These are phyloP conservation scores for Cryptops parisi DNA, from an alignment of 2,888 invertebrate species.

Conservation along the genomic window DNA sequence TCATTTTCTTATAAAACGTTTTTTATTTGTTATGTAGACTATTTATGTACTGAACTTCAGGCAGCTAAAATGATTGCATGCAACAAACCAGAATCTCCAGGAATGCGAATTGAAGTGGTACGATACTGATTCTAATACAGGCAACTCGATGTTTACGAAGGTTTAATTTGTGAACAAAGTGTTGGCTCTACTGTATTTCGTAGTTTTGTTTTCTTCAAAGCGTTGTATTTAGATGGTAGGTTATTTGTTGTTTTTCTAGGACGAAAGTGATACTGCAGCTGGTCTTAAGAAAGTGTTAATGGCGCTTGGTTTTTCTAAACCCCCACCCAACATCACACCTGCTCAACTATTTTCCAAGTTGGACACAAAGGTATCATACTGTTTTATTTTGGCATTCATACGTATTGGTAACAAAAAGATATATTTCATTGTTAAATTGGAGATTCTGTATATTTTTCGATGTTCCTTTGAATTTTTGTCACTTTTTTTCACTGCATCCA, in stretches of 20 bases:
- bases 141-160: too few species aligned
- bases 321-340: constrained; percentile 65
- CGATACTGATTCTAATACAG: too few species aligned
- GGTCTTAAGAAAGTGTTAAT: constrained; percentile 63
- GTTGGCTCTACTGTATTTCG: neutral
- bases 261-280: constrained; percentile 67
- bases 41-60: constrained; percentile 67
- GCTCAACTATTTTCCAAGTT: constrained; percentile 63
- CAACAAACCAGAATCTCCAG: constrained; percentile 43
- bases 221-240: too few species aligned
- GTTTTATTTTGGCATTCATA: too few species aligned
- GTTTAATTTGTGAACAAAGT: neutral
- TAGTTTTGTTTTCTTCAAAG: neutral
- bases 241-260: constrained; percentile 38
- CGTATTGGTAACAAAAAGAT: too few species aligned
- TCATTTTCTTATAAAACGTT: too few species aligned
- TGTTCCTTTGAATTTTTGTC: too few species aligned
- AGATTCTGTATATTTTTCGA: too few species aligned
- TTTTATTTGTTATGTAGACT: constrained; percentile 42
- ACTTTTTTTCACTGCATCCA: too few species aligned
- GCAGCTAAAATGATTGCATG: constrained; percentile 60
- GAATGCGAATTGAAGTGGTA: constrained; percentile 54
- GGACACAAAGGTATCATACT: constrained; percentile 50
- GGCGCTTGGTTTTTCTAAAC: constrained; percentile 66
- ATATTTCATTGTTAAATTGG: too few species aligned